These are phyloP conservation scores for Mycetomoellerius zeteki DNA, from an alignment of 1,140 invertebrate species.

Conservation along the genomic window DNA sequence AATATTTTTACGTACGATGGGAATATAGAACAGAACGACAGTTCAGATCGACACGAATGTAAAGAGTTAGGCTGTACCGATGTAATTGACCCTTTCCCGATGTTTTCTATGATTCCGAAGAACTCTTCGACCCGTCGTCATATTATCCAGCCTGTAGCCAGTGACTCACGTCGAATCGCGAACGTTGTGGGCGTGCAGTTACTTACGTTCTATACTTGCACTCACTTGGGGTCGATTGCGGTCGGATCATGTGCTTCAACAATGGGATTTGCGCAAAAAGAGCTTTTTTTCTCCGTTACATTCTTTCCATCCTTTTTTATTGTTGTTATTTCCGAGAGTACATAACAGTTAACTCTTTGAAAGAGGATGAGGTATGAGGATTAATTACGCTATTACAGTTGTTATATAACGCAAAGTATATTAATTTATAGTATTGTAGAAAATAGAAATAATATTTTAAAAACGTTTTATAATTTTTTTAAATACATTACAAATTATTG, in stretches of 20 bases:
- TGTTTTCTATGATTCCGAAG: conserved; percentile 32
- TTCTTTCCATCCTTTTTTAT: background rate
- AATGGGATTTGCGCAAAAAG: conserved; percentile 22
- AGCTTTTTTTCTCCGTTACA: background rate
- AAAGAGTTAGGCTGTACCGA: background rate
- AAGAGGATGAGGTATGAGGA: background rate
- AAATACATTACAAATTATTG: background rate
- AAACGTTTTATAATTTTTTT: background rate
- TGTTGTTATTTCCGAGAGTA: background rate
- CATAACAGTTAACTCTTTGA: background rate
- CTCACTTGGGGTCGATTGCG: conserved; percentile 22
- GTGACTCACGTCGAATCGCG: conserved; percentile 73
- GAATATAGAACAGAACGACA: background rate
- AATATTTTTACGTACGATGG: background rate
- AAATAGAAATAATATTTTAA: background rate
- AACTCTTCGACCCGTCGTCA: conserved; percentile 28
- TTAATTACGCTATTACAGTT: background rate
- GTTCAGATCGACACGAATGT: conserved; percentile 17
- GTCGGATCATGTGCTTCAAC: conserved; percentile 13
- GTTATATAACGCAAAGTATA: background rate
- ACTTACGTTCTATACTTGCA: conserved; percentile 55
- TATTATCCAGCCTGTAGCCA: conserved; percentile 43
- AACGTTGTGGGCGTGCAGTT: conserved; percentile 71
- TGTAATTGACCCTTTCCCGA: conserved; percentile 32
- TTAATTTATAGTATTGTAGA: background rate